Conservation (phyloP, 2,113 vertebrate species). For the Indri indri region DNA sequence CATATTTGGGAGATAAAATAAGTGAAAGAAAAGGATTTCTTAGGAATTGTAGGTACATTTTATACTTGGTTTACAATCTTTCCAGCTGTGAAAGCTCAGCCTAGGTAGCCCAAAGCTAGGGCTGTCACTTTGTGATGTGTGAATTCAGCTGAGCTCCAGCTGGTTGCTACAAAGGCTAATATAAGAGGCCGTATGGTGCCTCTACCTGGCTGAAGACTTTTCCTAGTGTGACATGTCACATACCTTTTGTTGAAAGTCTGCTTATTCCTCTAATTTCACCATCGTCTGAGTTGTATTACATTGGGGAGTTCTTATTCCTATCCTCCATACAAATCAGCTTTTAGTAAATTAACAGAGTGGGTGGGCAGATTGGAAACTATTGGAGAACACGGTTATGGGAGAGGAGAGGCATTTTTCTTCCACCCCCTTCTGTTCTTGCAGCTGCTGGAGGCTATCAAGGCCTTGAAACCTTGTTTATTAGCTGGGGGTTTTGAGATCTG, state of each 20-base stretch:
- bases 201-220: constrained; percentile 75
- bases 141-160: constrained; percentile 79
- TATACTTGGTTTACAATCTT: constrained; percentile 64
- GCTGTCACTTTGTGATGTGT: constrained; percentile 78
- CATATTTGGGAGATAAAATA: constrained; percentile 57
- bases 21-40: constrained; percentile 63
- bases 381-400: constrained; percentile 40
- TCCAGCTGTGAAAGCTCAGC: constrained; percentile 74
- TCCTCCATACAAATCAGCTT: constrained; percentile 27
- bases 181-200: constrained; percentile 72
- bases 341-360: constrained; percentile 57
- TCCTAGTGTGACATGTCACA: constrained; percentile 69
- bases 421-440: constrained; percentile 52
- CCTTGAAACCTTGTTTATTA: constrained; percentile 71
- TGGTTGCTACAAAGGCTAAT: constrained; percentile 80
- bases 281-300: constrained; percentile 73
- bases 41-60: constrained; percentile 54
- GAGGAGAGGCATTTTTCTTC: constrained; percentile 58
- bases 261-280: constrained; percentile 70
- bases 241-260: constrained; percentile 74
- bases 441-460: constrained; percentile 55
- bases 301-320: constrained; percentile 45
- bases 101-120: constrained; percentile 76
- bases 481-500: constrained; percentile 66
- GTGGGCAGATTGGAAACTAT: constrained; percentile 23